A percentile compares a stretch with the other conserved stretches of the same genome.
phyloP scores from a whole-genome alignment of 2,797 vertebrate species.

The Hapalemur alaotrensis region DNA sequence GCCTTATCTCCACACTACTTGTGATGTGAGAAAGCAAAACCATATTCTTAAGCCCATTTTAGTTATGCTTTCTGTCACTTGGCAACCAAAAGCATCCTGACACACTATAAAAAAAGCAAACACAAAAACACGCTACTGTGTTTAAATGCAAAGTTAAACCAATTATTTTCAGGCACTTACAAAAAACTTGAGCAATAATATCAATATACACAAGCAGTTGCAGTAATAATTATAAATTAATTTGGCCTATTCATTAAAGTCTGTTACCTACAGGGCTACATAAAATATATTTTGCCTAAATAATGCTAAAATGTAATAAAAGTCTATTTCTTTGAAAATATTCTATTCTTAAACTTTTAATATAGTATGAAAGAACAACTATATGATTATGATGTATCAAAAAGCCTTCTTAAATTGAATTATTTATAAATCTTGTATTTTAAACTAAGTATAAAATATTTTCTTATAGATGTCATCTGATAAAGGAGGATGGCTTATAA shows the following conservation, averaged over 20 bases:
- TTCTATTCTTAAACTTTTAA: background rate
- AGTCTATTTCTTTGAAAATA: background rate
- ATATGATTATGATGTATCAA: background rate
- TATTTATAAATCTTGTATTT: conserved; percentile 32
- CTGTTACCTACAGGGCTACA: background rate
- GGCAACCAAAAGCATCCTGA: background rate
- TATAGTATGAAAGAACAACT: background rate
- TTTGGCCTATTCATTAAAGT: background rate
- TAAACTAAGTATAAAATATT: background rate
- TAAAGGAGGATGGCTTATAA: background rate
- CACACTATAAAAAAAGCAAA: conserved; percentile 12
- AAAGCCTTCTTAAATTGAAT: background rate
- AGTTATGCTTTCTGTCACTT: background rate
- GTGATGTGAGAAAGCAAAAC: background rate
- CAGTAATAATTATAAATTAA: background rate
- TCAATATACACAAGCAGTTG: background rate
- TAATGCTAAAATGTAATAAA: background rate
- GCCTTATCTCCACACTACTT: background rate
- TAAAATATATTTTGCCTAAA: background rate
- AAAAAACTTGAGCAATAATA: background rate
- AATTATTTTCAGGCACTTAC: conserved; percentile 5
- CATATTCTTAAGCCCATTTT: conserved; percentile 19
- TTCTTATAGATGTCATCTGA: background rate
- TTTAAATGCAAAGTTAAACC: conserved; percentile 33
- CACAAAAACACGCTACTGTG: background rate